These are phyloP conservation scores for Ephialtes manifestator DNA, from an alignment of 2,888 invertebrate species.

Conservation along the genomic window DNA sequence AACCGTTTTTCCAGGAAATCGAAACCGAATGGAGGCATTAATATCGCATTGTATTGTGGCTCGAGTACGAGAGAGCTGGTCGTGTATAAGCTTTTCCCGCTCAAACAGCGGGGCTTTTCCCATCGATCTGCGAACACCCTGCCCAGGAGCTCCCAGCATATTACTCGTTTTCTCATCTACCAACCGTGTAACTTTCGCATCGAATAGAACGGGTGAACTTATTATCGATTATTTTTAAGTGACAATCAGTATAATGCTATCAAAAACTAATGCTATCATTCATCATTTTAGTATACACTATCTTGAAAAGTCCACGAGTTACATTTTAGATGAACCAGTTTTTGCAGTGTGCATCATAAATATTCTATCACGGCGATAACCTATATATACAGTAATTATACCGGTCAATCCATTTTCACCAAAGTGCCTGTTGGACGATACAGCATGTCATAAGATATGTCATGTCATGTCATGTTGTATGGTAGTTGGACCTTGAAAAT, in stretches of 20 bases:
- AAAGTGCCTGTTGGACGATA: too few relatives aligned
- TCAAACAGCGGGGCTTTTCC: conserved; percentile 11
- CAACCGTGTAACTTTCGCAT: neutral
- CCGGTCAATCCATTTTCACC: too few relatives aligned
- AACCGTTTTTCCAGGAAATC: conserved; percentile 84
- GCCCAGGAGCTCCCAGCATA: neutral
- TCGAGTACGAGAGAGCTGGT: neutral
- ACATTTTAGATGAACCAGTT: neutral
- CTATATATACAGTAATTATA: too few relatives aligned
- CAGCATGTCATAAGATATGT: too few relatives aligned
- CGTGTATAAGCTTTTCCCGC: conserved; percentile 27
- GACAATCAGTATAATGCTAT: neutral
- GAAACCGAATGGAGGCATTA: conserved; percentile 84
- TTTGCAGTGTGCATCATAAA: neutral
- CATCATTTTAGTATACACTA: neutral
- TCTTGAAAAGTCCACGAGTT: neutral
- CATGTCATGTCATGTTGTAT: too few relatives aligned
- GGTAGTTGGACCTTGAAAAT: too few relatives aligned
- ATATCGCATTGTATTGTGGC: conserved; percentile 82
- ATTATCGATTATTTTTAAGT: neutral
- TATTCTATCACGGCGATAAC: too few relatives aligned
- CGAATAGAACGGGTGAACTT: neutral
- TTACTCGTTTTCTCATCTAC: neutral
- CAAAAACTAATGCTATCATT: neutral
- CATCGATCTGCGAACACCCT: conserved; percentile 40